These are phyloP conservation scores for Scaptomyza graminum DNA, from an alignment of 1,140 invertebrate species.

Conservation along the genomic window DNA sequence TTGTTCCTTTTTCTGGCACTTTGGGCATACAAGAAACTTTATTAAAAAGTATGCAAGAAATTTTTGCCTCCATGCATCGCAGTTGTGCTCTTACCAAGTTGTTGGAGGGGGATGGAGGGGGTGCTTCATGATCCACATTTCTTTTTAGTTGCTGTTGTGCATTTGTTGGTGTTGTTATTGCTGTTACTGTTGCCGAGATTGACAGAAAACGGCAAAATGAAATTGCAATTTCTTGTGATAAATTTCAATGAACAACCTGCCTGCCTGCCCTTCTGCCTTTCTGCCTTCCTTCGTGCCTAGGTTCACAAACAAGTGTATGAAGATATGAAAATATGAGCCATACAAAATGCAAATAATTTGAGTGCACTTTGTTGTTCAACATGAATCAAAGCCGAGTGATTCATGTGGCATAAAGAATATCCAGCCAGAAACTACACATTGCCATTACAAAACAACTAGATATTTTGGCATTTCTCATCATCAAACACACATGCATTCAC, in stretches of 20 bases:
- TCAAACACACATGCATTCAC: background rate
- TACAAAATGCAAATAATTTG: conserved; percentile 54
- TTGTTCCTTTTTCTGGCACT: conserved; percentile 62
- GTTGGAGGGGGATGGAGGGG: conserved; percentile 7
- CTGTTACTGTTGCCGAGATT: conserved; percentile 42
- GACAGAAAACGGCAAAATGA: conserved; percentile 75
- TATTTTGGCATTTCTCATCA: conserved; percentile 3
- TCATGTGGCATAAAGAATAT: conserved; percentile 24
- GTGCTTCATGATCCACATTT: conserved; percentile 12
- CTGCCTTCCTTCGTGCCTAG: no score
- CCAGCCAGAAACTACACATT: conserved; percentile 5
- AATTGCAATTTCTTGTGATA: conserved; percentile 80
- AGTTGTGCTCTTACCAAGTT: conserved; percentile 12
- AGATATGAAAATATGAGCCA: conserved; percentile 47
- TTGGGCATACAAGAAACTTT: conserved; percentile 73
- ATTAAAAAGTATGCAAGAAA: conserved; percentile 78
- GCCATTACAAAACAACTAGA: background rate
- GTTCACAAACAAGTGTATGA: conserved; percentile 10
- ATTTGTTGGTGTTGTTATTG: conserved; percentile 10
- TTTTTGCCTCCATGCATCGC: conserved; percentile 60
- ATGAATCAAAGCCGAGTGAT: conserved; percentile 30
- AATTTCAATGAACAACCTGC: conserved; percentile 66
- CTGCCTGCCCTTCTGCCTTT: background rate
- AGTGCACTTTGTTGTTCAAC: conserved; percentile 60
- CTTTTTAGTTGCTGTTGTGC: conserved; percentile 4